phyloP scores from a whole-genome alignment of 2,888 invertebrate species.

The Plusia festucae region DNA sequence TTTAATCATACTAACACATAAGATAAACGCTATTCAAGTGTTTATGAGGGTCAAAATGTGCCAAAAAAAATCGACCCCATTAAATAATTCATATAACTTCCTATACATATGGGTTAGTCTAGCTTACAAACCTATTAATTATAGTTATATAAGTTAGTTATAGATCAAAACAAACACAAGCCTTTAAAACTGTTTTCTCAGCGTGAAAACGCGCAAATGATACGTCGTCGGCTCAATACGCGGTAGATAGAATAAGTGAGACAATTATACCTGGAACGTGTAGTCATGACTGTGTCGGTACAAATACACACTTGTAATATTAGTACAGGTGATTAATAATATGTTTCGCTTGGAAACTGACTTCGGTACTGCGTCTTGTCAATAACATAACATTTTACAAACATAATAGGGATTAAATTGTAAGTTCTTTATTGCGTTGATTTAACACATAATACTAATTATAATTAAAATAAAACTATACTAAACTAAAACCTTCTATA shows the following conservation, averaged over 20 bases:
- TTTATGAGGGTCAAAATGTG: no score
- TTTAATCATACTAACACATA: no score
- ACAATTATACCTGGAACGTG: constrained; percentile 46
- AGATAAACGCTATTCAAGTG: no score
- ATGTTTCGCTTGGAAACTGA: not conserved
- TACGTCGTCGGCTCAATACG: constrained; percentile 23
- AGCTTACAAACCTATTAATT: no score
- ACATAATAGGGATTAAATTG: no score
- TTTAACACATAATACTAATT: no score
- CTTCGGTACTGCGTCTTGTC: not conserved
- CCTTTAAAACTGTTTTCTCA: constrained; percentile 23
- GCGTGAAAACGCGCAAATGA: constrained; percentile 57
- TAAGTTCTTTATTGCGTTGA: no score
- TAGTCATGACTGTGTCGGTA: constrained; percentile 2
- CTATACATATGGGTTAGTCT: no score
- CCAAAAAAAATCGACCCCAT: no score
- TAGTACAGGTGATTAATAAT: not conserved
- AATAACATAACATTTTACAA: not conserved
- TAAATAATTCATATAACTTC: no score
- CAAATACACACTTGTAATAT: constrained; percentile 29
- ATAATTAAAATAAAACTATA: no score
- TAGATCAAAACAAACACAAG: constrained; percentile 15
- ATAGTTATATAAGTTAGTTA: not conserved
- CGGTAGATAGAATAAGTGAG: constrained; percentile 55
- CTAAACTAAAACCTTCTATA: no score